phyloP scores from a whole-genome alignment of 2,113 vertebrate species.

The Aspiorhynchus laticeps region DNA sequence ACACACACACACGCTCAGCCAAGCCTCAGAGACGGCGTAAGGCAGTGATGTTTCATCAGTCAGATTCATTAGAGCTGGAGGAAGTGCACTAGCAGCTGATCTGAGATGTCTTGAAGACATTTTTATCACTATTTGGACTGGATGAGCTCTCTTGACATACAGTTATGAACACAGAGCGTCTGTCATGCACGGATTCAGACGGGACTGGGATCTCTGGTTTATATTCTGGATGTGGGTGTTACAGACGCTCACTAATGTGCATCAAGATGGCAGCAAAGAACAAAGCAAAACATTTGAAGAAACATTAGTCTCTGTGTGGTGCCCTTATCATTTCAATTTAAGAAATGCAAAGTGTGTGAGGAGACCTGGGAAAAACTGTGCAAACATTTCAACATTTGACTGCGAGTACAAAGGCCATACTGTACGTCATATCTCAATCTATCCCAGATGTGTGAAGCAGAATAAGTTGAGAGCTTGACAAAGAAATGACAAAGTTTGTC shows the following conservation, averaged over 20 bases:
- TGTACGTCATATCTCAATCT: too few species aligned
- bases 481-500: not conserved
- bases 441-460: not conserved
- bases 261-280: not conserved
- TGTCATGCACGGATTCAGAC: not conserved
- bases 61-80: constrained; percentile 7
- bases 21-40: not conserved
- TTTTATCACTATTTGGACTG: not conserved
- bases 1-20: not conserved
- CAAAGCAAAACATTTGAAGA: not conserved
- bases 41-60: constrained; percentile 10
- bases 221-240: not conserved
- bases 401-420: too few species aligned
- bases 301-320: not conserved
- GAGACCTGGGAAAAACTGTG: too few species aligned
- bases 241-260: not conserved
- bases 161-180: not conserved
- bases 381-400: too few species aligned
- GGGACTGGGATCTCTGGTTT: not conserved
- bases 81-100: not conserved
- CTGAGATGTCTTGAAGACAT: not conserved
- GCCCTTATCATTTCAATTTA: not conserved
- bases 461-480: not conserved
- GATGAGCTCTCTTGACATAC: not conserved
- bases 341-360: too few species aligned